Conservation (phyloP, 2,113 vertebrate species). For the Charadrius vociferus region DNA sequence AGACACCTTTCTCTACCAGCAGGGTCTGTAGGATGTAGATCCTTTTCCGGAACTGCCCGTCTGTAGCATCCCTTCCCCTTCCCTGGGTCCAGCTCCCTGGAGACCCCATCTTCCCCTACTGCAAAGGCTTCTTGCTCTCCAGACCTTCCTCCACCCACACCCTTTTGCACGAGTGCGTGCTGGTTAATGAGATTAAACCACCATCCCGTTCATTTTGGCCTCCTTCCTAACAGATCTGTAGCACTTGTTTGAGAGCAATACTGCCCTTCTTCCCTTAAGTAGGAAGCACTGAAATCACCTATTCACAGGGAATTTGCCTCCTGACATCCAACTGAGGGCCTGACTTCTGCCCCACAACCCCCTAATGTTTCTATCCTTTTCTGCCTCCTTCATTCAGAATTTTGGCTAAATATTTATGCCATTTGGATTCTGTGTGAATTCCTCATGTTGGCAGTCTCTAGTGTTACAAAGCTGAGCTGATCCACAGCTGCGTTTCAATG, state of each 20-base stretch:
- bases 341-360: background rate
- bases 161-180: background rate
- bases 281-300: background rate
- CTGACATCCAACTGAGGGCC: background rate
- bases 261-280: background rate
- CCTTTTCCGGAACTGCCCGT: background rate
- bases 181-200: background rate
- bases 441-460: background rate
- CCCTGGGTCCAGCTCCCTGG: background rate
- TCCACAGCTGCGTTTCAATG: background rate
- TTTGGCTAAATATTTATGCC: background rate
- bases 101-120: background rate
- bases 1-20: background rate
- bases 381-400: background rate
- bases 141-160: background rate
- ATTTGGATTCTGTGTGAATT: background rate
- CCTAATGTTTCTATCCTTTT: background rate
- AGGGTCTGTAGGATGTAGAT: too few relatives aligned
- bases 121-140: background rate
- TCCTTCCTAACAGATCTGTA: background rate
- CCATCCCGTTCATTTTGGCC: background rate
- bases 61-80: background rate
- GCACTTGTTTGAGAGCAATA: background rate
- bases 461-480: background rate
- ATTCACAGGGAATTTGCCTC: background rate